Evolutionary conservation across 2,888 invertebrate species (phyloP).

Genomic region (Steromphala cineraria): DNA sequence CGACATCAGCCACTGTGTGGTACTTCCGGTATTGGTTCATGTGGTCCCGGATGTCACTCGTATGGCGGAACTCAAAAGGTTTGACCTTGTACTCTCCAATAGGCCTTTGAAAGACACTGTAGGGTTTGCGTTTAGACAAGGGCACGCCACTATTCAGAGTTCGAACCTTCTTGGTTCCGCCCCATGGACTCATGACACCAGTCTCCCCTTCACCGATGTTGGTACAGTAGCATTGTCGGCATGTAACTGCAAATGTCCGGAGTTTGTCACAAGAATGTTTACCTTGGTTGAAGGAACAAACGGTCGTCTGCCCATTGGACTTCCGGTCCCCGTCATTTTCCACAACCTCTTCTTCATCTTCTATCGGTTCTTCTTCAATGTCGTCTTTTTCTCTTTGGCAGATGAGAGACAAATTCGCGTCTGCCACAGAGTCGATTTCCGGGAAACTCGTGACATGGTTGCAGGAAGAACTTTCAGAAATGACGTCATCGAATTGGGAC

Average conservation of each 20-base stretch:
- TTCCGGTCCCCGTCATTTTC: too few species aligned
- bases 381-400: background rate
- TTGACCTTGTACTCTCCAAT: background rate
- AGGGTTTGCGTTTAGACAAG: background rate
- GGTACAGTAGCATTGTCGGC: background rate
- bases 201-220: background rate
- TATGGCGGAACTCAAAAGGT: slow-evolving; percentile 9
- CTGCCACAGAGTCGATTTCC: background rate
- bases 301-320: background rate
- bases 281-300: background rate
- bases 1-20: slow-evolving; percentile 20
- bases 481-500: background rate
- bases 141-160: background rate
- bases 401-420: background rate
- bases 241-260: background rate
- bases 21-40: slow-evolving; percentile 21
- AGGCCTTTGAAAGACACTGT: background rate
- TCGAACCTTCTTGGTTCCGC: background rate
- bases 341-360: background rate
- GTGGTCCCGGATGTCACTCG: background rate
- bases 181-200: background rate
- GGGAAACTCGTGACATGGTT: background rate
- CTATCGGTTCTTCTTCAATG: background rate
- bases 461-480: background rate
- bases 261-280: background rate